phyloP scores from a whole-genome alignment of 64 coral and sea anemone species.

The Porites australiensis region DNA sequence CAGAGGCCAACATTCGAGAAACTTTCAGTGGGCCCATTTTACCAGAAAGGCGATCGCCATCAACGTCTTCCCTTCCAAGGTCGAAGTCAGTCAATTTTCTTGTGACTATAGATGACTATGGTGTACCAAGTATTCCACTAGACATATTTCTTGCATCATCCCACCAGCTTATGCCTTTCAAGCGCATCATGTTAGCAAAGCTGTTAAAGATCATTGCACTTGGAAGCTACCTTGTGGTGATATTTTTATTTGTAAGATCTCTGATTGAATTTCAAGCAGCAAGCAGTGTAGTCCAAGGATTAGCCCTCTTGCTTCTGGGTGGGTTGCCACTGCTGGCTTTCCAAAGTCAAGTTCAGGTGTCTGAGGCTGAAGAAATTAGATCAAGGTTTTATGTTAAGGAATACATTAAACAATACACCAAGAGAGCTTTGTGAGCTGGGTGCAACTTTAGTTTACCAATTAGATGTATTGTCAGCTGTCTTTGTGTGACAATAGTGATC shows the following conservation, averaged over 20 bases:
- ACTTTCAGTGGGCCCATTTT: conserved; percentile 62
- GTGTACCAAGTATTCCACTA: conserved; percentile 76
- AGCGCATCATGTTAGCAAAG: conserved; percentile 79
- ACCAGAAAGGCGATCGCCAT: conserved; percentile 35
- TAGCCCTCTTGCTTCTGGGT: conserved; percentile 80
- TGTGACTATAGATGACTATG: conserved; percentile 68
- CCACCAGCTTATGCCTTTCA: conserved; percentile 80
- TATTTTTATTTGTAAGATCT: conserved; percentile 91
- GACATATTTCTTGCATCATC: conserved; percentile 79
- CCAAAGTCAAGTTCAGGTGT: conserved; percentile 27
- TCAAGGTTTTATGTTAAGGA: conserved; percentile 74
- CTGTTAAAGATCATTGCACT: conserved; percentile 68
- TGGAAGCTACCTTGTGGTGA: conserved; percentile 67
- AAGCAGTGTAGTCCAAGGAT: conserved; percentile 46
- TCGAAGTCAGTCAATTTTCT: conserved; percentile 51
- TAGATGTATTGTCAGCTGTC: too few relatives aligned
- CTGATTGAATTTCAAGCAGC: conserved; percentile 68
- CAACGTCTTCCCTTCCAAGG: conserved; percentile 63
- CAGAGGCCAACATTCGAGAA: conserved; percentile 75
- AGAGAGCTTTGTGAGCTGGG: conserved; percentile 46
- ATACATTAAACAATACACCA: conserved; percentile 73
- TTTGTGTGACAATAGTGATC: too few relatives aligned
- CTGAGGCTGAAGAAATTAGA: conserved; percentile 73
- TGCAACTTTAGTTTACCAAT: too few relatives aligned
- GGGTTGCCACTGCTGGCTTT: conserved; percentile 57